Percentiles rank a stretch among this genome's conserved stretches.
These are phyloP conservation scores for Cyclopterus lumpus DNA, from an alignment of 2,797 vertebrate species.

Conservation along the genomic window DNA sequence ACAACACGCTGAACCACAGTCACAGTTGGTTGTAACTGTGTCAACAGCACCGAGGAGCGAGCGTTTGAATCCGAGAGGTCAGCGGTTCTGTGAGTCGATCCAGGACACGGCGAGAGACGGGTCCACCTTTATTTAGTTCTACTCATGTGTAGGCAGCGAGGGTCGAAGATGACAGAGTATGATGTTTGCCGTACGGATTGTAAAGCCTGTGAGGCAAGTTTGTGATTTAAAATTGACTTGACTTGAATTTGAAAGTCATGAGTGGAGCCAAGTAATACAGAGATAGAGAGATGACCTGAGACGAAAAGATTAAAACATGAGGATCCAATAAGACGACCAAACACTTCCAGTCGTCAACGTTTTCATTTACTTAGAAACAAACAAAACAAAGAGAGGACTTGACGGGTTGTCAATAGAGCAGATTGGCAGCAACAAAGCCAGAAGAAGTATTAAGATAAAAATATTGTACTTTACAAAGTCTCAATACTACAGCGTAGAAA, in stretches of 20 bases:
- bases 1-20: slow-evolving; percentile 41
- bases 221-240: not conserved
- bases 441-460: not conserved
- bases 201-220: not conserved
- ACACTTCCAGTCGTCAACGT: not conserved
- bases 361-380: not conserved
- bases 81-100: slow-evolving; percentile 18
- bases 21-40: slow-evolving; percentile 38
- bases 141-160: not conserved
- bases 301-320: not conserved
- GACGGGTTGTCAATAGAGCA: not conserved
- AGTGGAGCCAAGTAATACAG: not conserved
- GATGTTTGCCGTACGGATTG: not conserved
- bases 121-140: not conserved
- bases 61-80: slow-evolving; percentile 19
- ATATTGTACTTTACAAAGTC: not conserved
- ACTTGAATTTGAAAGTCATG: not conserved
- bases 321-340: not conserved
- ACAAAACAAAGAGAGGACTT: not conserved
- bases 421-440: not conserved
- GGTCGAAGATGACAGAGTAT: not conserved
- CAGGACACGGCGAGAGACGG: not conserved
- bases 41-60: slow-evolving; percentile 35
- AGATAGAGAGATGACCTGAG: not conserved
- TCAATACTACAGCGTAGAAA: not conserved